Evolutionary conservation across 1,140 invertebrate species (phyloP).

Genomic region (Penaeus chinensis): DNA sequence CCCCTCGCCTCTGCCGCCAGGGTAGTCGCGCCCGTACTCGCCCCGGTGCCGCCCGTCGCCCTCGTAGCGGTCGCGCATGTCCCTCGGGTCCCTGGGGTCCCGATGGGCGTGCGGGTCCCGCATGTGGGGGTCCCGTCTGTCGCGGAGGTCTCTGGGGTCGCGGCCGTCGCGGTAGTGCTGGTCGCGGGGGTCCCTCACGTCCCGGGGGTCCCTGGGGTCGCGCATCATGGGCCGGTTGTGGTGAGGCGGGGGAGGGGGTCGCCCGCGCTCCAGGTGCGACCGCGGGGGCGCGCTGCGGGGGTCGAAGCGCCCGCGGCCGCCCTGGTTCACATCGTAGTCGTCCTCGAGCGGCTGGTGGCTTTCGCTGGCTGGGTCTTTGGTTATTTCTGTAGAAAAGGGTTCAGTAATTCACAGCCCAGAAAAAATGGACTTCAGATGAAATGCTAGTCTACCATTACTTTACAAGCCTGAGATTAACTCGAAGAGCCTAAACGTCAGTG

Average conservation of each 20-base stretch:
- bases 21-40: constrained; percentile 62
- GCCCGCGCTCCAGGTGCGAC: constrained; percentile 67
- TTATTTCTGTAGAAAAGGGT: constrained; percentile 79
- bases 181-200: constrained; percentile 48
- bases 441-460: no score
- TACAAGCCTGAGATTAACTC: no score
- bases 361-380: constrained; percentile 77
- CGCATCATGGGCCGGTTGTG: constrained; percentile 65
- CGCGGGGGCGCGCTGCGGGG: constrained; percentile 68
- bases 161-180: constrained; percentile 44
- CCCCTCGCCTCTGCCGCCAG: constrained; percentile 27
- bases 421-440: background rate
- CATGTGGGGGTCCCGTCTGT: constrained; percentile 34
- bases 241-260: constrained; percentile 64
- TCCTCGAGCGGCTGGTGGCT: constrained; percentile 67
- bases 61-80: constrained; percentile 20
- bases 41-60: constrained; percentile 65
- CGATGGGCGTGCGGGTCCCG: constrained; percentile 21
- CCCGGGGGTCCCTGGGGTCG: constrained; percentile 66
- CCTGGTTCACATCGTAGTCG: constrained; percentile 67
- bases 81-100: constrained; percentile 34
- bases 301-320: constrained; percentile 68
- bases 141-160: constrained; percentile 32
- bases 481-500: no score
- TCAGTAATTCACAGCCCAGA: background rate